Evolutionary conservation across 2,888 invertebrate species (phyloP).

Genomic region (Dioctria rufipes): DNA sequence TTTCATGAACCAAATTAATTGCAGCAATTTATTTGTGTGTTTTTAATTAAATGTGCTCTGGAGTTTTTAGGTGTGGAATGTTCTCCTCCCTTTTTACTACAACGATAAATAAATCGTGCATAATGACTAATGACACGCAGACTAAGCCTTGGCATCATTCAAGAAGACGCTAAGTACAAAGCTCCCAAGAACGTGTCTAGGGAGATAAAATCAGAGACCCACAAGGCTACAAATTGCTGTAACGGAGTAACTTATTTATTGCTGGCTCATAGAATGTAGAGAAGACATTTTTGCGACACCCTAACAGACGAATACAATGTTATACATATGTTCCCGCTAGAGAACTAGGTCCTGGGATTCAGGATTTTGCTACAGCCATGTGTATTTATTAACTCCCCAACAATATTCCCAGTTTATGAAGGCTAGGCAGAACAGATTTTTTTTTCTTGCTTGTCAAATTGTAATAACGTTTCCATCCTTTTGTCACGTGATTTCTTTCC

Average conservation of each 20-base stretch:
- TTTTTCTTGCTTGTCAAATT: constrained; percentile 50
- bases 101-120: constrained; percentile 33
- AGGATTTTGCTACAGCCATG: constrained; percentile 54
- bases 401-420: constrained; percentile 54
- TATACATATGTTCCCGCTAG: constrained; percentile 1
- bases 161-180: constrained; percentile 38
- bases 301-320: constrained; percentile 26
- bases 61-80: not conserved
- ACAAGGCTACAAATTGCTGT: constrained; percentile 36
- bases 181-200: constrained; percentile 34
- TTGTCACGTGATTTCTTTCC: constrained; percentile 16
- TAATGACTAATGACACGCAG: not conserved
- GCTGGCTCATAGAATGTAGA: not conserved
- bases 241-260: constrained; percentile 46
- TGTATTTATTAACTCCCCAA: constrained; percentile 56
- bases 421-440: constrained; percentile 53
- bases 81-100: not conserved
- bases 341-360: constrained; percentile 37
- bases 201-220: constrained; percentile 39
- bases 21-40: constrained; percentile 34
- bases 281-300: not conserved
- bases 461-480: constrained; percentile 7
- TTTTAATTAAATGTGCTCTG: constrained; percentile 30
- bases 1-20: constrained; percentile 25
- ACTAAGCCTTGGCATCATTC: constrained; percentile 45